phyloP scores from a whole-genome alignment of 2,888 invertebrate species.

The Patella pellucida region DNA sequence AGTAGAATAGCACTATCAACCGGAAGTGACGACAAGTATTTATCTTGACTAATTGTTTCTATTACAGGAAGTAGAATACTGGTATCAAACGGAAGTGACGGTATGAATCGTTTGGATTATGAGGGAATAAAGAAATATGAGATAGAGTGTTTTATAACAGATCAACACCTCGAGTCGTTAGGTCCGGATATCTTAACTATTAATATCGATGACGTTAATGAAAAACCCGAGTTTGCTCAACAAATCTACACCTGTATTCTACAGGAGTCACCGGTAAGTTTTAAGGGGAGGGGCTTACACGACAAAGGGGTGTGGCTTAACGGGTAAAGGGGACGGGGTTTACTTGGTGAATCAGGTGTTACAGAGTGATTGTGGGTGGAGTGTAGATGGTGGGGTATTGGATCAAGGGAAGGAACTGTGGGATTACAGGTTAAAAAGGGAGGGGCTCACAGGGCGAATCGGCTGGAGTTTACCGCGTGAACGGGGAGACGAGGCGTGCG shows the following conservation, averaged over 20 bases:
- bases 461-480: too few species aligned
- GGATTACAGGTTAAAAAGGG: too few species aligned
- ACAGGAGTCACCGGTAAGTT: not conserved
- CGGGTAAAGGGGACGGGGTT: too few species aligned
- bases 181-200: slow-evolving; percentile 18
- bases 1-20: not conserved
- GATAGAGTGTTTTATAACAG: not conserved
- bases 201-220: slow-evolving; percentile 28
- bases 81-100: not conserved
- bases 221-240: slow-evolving; percentile 15
- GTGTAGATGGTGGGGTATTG: too few species aligned
- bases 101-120: not conserved
- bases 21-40: too few species aligned
- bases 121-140: not conserved
- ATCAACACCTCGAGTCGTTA: not conserved
- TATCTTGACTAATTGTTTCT: not conserved
- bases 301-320: too few species aligned
- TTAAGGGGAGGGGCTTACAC: too few species aligned
- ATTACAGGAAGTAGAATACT: not conserved
- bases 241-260: not conserved
- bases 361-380: too few species aligned
- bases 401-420: too few species aligned
- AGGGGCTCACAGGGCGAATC: too few species aligned
- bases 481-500: too few species aligned
- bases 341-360: too few species aligned